Evolutionary conservation across 1,140 invertebrate genomes (phyloP), one percentile per base, ranked within the genome.

Genomic region (Hirudo medicinalis): DNA sequence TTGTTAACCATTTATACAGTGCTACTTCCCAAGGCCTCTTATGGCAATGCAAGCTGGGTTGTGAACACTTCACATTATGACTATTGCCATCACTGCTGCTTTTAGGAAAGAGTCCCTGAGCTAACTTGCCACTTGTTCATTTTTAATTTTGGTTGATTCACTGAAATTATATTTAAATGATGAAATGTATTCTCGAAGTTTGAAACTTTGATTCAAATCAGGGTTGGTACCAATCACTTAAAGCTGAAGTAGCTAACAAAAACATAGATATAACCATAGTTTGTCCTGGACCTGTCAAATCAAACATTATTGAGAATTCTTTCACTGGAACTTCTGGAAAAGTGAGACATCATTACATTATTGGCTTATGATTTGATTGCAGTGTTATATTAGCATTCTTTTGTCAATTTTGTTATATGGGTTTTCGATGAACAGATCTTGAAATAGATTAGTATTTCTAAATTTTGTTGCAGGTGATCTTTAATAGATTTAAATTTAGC

Each of bases 281-380:
- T 27, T 90, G 89, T 74, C 89, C 90, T 8, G 90, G 90, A 22
- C 89, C 90, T 19, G 84, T 87, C 53, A 87, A 87, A 77, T 89
- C 88, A 0, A 86, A 88, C 75, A 87, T 91, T 74, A 79, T 90
- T n/a, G 75, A 84, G 67, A 85, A 88, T 78, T 85, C 87, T 75
- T 90, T 89, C 76, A 91, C 89, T 0, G 87, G 83, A 22, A 85
- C 84, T 72, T 72, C 79, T 17, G 87, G 86, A 60, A 80, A 87
- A 79, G 87, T 88, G 82, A 75, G 73, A 67, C 25, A n/a, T 57
- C 20, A n/a, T 9, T n/a, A 25, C 20, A 25, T 57, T 20, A 9
- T 57, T 20, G 25, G 20, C 20, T 3, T 57, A 2, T 57, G 20
- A 57, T n/a, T 57, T 57, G 54, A 57, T 57, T 3, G 9, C 9